A percentile compares a stretch with the other conserved stretches of the same genome.
These are phyloP conservation scores for Melanchra persicariae DNA, from an alignment of 2,888 invertebrate species.

Conservation along the genomic window DNA sequence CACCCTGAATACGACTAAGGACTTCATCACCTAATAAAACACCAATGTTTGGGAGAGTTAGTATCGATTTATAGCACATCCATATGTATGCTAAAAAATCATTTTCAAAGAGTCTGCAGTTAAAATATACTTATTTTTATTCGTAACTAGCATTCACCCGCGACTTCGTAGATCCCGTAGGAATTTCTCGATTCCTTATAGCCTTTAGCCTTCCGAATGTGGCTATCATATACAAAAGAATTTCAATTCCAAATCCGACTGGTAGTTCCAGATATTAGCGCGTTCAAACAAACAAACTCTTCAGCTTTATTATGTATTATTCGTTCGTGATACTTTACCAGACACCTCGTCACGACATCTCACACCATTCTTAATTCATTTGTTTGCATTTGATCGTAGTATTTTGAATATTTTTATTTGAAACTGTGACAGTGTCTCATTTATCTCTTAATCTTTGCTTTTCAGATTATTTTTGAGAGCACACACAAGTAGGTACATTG, in stretches of 20 bases:
- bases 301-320: too few relatives aligned
- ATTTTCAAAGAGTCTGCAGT: background rate
- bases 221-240: too few relatives aligned
- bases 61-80: background rate
- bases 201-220: too few relatives aligned
- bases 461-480: conserved; percentile 19
- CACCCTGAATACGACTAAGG: background rate
- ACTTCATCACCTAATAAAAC: background rate
- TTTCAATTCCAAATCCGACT: too few relatives aligned
- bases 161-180: too few relatives aligned
- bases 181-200: too few relatives aligned
- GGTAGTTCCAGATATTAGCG: too few relatives aligned
- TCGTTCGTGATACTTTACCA: background rate
- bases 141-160: too few relatives aligned
- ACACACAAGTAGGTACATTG: background rate
- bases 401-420: background rate
- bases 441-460: conserved; percentile 3
- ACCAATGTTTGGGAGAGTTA: background rate
- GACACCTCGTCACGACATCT: background rate
- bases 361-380: background rate
- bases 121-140: background rate
- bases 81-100: background rate
- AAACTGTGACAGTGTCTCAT: background rate
- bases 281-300: too few relatives aligned
- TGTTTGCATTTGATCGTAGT: background rate